phyloP scores from a whole-genome alignment of 2,113 vertebrate genomes.

The Cottus gobio region DNA sequence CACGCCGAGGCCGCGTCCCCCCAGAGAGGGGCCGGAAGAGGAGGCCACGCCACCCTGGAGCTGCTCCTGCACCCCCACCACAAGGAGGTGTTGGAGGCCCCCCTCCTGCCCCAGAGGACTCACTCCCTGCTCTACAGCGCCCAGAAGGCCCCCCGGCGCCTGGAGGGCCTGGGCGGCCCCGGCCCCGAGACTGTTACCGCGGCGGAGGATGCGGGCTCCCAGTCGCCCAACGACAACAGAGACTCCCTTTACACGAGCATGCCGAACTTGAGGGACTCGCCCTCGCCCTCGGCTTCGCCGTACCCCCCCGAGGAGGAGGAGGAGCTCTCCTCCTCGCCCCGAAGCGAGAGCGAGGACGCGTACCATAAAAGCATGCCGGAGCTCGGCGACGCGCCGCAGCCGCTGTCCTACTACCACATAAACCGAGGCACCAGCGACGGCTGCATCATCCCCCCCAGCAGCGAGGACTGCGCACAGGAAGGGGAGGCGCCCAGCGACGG shows the following conservation, averaged over 20 bases:
- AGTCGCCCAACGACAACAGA: conserved; percentile 93
- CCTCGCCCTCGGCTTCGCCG: conserved; percentile 87
- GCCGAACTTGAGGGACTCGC: conserved; percentile 99
- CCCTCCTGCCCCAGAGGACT: conserved; percentile 97
- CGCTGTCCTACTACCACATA: conserved; percentile 97
- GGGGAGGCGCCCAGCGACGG: conserved; percentile 91
- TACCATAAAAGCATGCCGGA: conserved; percentile 98
- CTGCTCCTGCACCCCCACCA: conserved; percentile 87
- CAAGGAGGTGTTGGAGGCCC: conserved; percentile 92
- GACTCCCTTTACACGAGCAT: conserved; percentile 99
- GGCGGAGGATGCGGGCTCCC: conserved; percentile 84
- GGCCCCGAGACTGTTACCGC: conserved; percentile 87
- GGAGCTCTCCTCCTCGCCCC: conserved; percentile 84
- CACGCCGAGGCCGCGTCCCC: conserved; percentile 90
- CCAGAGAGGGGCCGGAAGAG: conserved; percentile 71
- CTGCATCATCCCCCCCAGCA: conserved; percentile 90
- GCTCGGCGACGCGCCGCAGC: conserved; percentile 91
- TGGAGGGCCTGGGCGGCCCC: conserved; percentile 85
- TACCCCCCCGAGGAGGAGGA: conserved; percentile 86
- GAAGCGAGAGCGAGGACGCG: conserved; percentile 90
- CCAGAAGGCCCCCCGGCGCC: conserved; percentile 84
- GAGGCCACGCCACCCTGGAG: conserved; percentile 89
- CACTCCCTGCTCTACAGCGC: conserved; percentile 98
- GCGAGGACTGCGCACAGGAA: conserved; percentile 89
- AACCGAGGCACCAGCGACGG: conserved; percentile 95